These are phyloP conservation scores for Ceratina australensis DNA, from an alignment of 1,140 invertebrate species.

Conservation along the genomic window DNA sequence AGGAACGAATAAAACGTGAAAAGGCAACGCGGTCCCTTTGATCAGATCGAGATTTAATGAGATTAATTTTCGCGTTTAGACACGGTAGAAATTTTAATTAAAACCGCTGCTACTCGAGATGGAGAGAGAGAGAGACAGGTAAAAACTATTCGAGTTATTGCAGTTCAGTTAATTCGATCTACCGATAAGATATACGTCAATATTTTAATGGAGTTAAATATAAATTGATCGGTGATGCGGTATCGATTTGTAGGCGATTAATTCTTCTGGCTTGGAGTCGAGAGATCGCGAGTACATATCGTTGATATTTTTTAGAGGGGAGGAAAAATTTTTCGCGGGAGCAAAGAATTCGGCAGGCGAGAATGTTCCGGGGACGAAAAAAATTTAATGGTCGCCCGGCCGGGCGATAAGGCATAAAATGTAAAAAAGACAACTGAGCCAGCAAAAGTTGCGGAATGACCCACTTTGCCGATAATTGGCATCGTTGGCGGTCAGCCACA, in stretches of 20 bases:
- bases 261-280: too few species aligned
- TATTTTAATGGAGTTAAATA: not conserved
- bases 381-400: not conserved
- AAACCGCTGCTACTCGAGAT: not conserved
- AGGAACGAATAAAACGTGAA: not conserved
- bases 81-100: constrained; percentile 10
- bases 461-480: constrained; percentile 28
- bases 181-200: too few species aligned
- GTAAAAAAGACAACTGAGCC: not conserved
- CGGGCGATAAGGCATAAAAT: not conserved
- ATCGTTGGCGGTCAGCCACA: constrained; percentile 21
- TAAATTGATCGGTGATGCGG: not conserved
- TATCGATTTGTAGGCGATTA: not conserved
- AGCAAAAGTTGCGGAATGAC: constrained; percentile 10
- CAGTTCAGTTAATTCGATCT: not conserved
- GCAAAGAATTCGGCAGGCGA: too few species aligned
- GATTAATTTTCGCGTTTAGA: constrained; percentile 11
- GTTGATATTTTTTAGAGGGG: not conserved
- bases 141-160: not conserved
- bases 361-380: not conserved
- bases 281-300: not conserved
- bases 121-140: too few species aligned
- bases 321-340: too few species aligned
- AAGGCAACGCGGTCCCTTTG: not conserved
- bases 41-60: not conserved